phyloP scores from a whole-genome alignment of 2,113 vertebrate genomes.

The Mus pahari region DNA sequence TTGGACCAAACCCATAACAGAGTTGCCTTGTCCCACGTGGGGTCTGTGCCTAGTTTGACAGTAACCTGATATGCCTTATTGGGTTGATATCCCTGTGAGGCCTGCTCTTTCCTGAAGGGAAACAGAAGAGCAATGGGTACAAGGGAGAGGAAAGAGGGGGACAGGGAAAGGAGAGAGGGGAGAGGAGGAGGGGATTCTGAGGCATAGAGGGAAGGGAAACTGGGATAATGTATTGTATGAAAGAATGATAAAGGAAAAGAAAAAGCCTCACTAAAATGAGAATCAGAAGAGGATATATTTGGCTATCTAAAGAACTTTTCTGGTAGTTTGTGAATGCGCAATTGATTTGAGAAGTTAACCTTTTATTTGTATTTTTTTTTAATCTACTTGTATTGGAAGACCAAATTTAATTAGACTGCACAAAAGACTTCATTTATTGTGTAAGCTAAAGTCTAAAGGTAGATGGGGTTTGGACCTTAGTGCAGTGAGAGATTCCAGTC shows the following conservation, averaged over 20 bases:
- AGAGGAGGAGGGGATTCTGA: background rate
- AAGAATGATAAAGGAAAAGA: background rate
- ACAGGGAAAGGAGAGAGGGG: background rate
- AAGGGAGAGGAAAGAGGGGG: too few relatives aligned
- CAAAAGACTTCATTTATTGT: conserved; percentile 24
- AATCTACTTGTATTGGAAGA: background rate
- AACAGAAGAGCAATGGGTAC: background rate
- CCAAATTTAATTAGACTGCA: background rate
- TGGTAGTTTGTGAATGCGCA: conserved; percentile 30
- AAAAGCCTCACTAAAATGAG: background rate
- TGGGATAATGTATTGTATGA: background rate
- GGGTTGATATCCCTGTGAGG: background rate
- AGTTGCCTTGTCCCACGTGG: background rate
- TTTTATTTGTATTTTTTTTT: conserved; percentile 19
- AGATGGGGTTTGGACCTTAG: background rate
- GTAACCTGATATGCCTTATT: background rate
- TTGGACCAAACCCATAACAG: too few relatives aligned
- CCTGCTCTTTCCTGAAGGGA: background rate
- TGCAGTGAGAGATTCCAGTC: background rate
- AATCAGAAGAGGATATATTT: background rate
- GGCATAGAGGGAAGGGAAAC: background rate
- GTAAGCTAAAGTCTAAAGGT: background rate
- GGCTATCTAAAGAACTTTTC: conserved; percentile 1
- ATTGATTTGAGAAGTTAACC: conserved; percentile 19
- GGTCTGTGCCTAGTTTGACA: background rate